Base-by-base conservation (phyloP, 1,140 invertebrate genomes). In the Bombus haemorrhoidalis region DNA sequence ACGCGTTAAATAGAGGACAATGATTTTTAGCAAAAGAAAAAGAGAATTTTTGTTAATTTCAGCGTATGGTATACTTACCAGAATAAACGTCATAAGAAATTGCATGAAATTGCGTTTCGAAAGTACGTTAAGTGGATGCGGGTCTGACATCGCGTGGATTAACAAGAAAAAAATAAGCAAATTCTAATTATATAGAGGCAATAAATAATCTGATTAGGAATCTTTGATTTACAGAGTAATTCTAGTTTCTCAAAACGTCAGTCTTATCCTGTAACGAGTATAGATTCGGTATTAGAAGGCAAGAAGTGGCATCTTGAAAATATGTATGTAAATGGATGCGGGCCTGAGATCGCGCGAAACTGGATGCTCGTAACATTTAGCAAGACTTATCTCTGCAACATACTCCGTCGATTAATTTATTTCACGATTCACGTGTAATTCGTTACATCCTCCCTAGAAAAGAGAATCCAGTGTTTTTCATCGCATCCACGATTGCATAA, bases 391-490 rank as follows among this genome's bases (percentile, higher is more conserved):
- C 62, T 57, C 59, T 10, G 5, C 15, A 22, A 53, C 62, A 77
- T 37, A 47, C 34, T 77, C 41, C 34, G 25, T 32, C 73, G 81
- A 83, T 77, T 78, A 83, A 84, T 84, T 78, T 41, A 34, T 84
- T 57, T 69, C 82, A 6, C 64, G 22, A 84, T 78, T 25, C 18
- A 2, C 72, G 57, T 28, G 73, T 83, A 68, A 83, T 78, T 39
- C 34, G 22, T 73, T 57, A 47, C 79, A 81, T 72, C 80, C 80
- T 76, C 32, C 57, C 34, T 3, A 5, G 28, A 12, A 32, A 32
- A 32, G n/a, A 34, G n/a, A 32, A 2, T 15, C 32, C 32, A 22
- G 5, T 34, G 43, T 83, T 83, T 83, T 77, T 77, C 43, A 37
- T 39, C 43, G n/a, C 74, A 28, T n/a, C 13, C 59, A 22, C 59